Conservation (phyloP, 2,888 invertebrate genomes). For the Ectropis crepuscularia region DNA sequence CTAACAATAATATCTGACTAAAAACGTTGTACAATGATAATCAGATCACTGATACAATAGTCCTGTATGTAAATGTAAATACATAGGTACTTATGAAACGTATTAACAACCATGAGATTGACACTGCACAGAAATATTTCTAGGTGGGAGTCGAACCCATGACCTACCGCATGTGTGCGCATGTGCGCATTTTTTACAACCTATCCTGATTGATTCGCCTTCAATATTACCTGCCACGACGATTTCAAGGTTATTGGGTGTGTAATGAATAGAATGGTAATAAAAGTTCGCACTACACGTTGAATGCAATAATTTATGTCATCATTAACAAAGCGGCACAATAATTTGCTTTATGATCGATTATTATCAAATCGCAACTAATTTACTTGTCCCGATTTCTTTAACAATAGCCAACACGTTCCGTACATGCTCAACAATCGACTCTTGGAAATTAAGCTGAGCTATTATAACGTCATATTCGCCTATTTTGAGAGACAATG, state of each 20-base stretch:
- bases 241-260: background rate
- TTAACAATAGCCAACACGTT: conserved; percentile 61
- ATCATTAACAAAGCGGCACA: conserved; percentile 24
- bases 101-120: too few relatives aligned
- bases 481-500: conserved; percentile 60
- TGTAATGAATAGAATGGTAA: conserved; percentile 17
- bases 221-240: background rate
- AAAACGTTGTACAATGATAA: too few relatives aligned
- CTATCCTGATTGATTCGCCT: too few relatives aligned
- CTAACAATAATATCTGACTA: too few relatives aligned
- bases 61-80: too few relatives aligned
- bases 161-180: too few relatives aligned
- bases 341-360: conserved; percentile 24
- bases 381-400: conserved; percentile 48
- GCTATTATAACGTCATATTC: conserved; percentile 68
- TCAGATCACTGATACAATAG: too few relatives aligned
- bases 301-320: conserved; percentile 20
- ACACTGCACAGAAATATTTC: too few relatives aligned
- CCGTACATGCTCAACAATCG: conserved; percentile 62
- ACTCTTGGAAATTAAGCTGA: conserved; percentile 57
- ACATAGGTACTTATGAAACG: too few relatives aligned
- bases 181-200: too few relatives aligned
- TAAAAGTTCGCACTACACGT: conserved; percentile 15
- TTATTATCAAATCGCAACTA: conserved; percentile 39
- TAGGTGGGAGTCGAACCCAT: too few relatives aligned